Percentiles rank a stretch among this genome's conserved stretches.
These are phyloP conservation scores for Trematocara zebra DNA, from an alignment of 2,113 vertebrate genomes.

Conservation along the genomic window DNA sequence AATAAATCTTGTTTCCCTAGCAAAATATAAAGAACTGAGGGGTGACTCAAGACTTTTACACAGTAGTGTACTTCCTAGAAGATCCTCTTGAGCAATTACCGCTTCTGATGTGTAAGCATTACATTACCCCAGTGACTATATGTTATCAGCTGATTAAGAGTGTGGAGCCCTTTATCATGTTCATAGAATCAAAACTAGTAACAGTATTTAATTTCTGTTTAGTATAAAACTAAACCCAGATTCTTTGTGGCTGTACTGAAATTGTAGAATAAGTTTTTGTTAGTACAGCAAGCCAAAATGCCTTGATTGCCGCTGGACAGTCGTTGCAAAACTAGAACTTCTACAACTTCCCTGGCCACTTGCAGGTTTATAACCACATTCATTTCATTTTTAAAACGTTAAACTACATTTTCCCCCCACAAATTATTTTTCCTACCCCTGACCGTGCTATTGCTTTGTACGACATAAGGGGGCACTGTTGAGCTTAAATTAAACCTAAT, in stretches of 20 bases:
- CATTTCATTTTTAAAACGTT: neutral
- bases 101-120: neutral
- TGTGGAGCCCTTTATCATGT: neutral
- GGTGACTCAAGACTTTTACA: neutral
- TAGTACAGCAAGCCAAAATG: neutral
- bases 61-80: neutral
- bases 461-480: constrained; percentile 26
- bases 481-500: constrained; percentile 1
- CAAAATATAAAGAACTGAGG: neutral
- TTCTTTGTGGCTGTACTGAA: neutral
- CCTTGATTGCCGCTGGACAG: neutral
- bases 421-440: neutral
- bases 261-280: neutral
- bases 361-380: neutral
- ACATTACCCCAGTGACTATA: neutral
- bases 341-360: neutral
- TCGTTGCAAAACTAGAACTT: neutral
- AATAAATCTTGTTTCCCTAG: neutral
- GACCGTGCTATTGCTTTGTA: neutral
- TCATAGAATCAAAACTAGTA: neutral
- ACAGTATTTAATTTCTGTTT: neutral
- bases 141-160: neutral
- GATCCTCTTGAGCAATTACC: neutral
- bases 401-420: accelerated
- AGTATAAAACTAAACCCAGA: neutral